phyloP scores from a whole-genome alignment of 2,113 vertebrate genomes.

The Promerops cafer region DNA sequence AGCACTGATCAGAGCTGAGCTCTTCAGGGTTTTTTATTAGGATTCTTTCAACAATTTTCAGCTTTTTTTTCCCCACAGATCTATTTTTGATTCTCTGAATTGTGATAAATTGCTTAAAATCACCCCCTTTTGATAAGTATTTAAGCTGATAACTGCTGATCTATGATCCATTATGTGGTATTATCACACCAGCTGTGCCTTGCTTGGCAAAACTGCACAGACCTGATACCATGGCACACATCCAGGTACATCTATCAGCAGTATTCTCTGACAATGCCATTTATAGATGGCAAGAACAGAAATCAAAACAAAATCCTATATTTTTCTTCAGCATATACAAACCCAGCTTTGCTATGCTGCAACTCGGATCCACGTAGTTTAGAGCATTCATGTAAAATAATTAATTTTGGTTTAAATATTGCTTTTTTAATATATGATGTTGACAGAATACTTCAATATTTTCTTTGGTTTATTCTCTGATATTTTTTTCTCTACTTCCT shows the following conservation, averaged over 20 bases:
- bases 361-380: not conserved
- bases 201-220: not conserved
- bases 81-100: not conserved
- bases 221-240: not conserved
- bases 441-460: not conserved
- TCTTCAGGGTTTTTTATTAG: not conserved
- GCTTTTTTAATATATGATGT: not conserved
- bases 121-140: not conserved
- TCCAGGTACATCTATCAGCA: not conserved
- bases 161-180: not conserved
- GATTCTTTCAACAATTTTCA: not conserved
- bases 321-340: not conserved
- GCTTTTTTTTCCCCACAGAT: not conserved
- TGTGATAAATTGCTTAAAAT: slow-evolving; percentile 11
- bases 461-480: not conserved
- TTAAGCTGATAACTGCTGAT: not conserved
- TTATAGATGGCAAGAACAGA: not conserved
- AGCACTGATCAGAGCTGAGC: not conserved
- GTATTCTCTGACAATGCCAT: not conserved
- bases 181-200: not conserved
- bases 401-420: not conserved
- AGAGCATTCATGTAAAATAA: not conserved
- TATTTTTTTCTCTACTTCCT: not conserved
- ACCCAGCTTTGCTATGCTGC: not conserved
- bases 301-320: not conserved